Evolutionary conservation across 2,113 vertebrate species (phyloP), one percentile per base, ranked within the genome.

Genomic region (Excalfactoria chinensis): DNA sequence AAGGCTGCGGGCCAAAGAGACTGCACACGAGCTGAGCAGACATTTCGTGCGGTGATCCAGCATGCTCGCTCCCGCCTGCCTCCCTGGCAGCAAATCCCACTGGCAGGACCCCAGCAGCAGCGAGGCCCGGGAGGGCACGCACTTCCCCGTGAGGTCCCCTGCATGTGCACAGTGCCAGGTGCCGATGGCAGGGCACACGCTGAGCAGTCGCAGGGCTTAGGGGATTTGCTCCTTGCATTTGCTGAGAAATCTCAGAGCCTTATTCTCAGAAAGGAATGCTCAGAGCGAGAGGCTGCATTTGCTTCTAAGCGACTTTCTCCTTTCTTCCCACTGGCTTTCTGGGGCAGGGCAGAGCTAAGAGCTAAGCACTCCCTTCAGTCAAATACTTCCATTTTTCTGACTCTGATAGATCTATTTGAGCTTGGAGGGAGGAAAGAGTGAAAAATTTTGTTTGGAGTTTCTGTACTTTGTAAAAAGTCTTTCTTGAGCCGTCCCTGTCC

Each of bases 21-120:
- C 73, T 84, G 86, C 86, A 94, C 90, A 86, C 11, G 7, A 88
- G 93, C 77, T 78, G 44, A 88, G 84, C 88, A 94, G 96, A 92
- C 86, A 73, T 55, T 86, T 55, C 40, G 0, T 40, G 86, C 13
- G 73, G 46, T 0, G 9, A 88, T 80, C 76, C 95, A 90, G 96
- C 40, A 2, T 1, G 11, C 60, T 73, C 11, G 0, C 22, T 59
- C 35, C 49, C 67, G 49, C 75, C 0, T 0, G 89, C 68, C 80
- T 77, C 46, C 73, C 48, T 18, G 34, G 32, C 72, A 43, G 53
- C 51, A 23, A 55, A 23, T 13, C 40, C 1, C 1, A 41, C 85
- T 91, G 88, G 79, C 9, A 0, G 58, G 6, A 13, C 46, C 88
- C 55, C 88, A 76, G 83, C 0, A 0, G 3, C 75, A 89, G 77